Base-by-base conservation (phyloP, 2,113 vertebrate genomes). In the Atractosteus spatula region DNA sequence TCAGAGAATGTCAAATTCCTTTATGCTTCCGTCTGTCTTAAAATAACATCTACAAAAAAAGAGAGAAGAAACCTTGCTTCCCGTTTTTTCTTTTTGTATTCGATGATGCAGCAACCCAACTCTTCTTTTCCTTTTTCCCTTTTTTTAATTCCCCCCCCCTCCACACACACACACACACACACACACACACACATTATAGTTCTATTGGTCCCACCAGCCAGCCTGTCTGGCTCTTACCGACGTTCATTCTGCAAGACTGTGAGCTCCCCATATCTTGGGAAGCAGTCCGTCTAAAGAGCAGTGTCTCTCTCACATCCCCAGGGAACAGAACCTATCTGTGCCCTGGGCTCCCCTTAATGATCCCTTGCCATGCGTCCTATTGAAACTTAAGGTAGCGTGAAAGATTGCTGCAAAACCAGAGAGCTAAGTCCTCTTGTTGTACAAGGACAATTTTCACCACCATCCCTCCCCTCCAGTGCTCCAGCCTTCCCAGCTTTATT, bases 351-450 rank as follows among this genome's bases (percentile, higher is more conserved):
- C 82, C 82, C 74, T 81, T 90, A 90, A 90, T 82, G 86, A 91
- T 88, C 89, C 88, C 90, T 93, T 92, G 91, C 91, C 88, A 86
- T 93, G 91, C 78, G 89, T 85, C 84, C 90, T 85, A 95, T 96
- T 96, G 91, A 94, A 86, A 87, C 84, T 88, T 94, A 94, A 95
- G 94, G 93, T 92, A 94, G 92, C 93, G 92, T 96, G 92, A 94
- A 94, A 91, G 94, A 94, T 92, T 88, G 90, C 89, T 90, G 92
- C 92, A 92, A 92, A 94, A 91, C 91, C 90, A 90, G 92, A 93
- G 91, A 90, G 90, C 92, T 93, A 93, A 94, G 92, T 85, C 91
- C 88, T 83, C 94, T 94, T 95, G 94, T 95, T 93, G 89, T 91
- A 95, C 94, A 95, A 92, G 91, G 84, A 89, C 92, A 92, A 92